These are phyloP conservation scores for Oophaga sylvatica DNA, from an alignment of 2,797 vertebrate species.

Conservation along the genomic window DNA sequence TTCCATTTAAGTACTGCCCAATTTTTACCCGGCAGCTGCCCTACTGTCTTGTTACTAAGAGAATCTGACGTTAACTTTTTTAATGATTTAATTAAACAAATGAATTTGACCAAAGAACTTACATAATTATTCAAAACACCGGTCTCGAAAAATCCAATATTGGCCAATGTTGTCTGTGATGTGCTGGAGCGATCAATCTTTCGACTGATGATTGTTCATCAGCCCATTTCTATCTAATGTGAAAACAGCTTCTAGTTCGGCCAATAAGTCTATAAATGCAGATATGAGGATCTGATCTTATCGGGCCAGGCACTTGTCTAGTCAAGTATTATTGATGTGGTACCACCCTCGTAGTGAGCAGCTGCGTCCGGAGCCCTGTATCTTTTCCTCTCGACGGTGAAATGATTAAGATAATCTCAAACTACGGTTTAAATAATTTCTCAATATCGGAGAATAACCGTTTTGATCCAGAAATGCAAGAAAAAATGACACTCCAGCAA, in stretches of 20 bases:
- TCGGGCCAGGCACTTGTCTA: background rate
- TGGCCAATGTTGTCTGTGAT: too few relatives aligned
- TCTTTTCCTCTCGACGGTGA: background rate
- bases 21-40: too few relatives aligned
- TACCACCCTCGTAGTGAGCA: background rate
- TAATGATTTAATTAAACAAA: too few relatives aligned
- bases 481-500: background rate
- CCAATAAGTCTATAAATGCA: background rate
- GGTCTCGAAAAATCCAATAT: too few relatives aligned
- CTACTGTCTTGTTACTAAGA: too few relatives aligned
- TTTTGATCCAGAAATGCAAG: slow-evolving; percentile 2
- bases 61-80: too few relatives aligned
- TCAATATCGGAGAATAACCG: background rate
- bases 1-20: too few relatives aligned
- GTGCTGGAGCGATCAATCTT: too few relatives aligned
- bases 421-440: background rate
- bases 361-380: background rate
- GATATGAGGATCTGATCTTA: background rate
- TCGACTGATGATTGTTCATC: too few relatives aligned
- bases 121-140: too few relatives aligned
- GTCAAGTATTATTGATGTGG: background rate
- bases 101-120: too few relatives aligned
- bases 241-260: background rate
- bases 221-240: background rate
- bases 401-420: background rate